Conservation (phyloP, 2,888 invertebrate species). For the Maniola hyperantus region DNA sequence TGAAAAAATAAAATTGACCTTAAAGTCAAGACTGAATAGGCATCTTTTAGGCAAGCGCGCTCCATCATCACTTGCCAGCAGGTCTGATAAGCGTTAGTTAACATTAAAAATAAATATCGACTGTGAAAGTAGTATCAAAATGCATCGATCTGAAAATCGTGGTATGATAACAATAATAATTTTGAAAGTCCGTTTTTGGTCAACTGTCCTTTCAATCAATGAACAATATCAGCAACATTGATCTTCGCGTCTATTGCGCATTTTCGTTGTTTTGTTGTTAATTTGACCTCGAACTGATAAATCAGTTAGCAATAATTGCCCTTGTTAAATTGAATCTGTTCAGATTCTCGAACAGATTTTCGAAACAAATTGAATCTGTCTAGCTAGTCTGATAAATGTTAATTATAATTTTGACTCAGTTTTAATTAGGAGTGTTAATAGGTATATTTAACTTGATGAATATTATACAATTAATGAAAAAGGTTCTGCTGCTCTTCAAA, state of each 20-base stretch:
- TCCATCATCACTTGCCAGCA: no score
- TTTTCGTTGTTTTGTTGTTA: not conserved
- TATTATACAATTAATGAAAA: no score
- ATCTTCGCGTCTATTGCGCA: slow-evolving; percentile 1
- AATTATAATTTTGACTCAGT: slow-evolving; percentile 12
- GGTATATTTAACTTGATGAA: no score
- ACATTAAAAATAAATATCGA: no score
- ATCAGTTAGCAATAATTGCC: slow-evolving; percentile 20
- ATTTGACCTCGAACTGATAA: not conserved
- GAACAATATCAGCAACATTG: not conserved
- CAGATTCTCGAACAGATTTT: slow-evolving; percentile 9
- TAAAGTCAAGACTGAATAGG: no score
- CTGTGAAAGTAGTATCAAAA: not conserved
- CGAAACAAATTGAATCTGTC: slow-evolving; percentile 27
- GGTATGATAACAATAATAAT: not conserved
- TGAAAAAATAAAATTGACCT: no score
- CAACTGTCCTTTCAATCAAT: slow-evolving; percentile 1
- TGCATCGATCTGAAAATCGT: not conserved
- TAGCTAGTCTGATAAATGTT: slow-evolving; percentile 10
- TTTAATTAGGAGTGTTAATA: not conserved
- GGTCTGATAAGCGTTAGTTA: no score
- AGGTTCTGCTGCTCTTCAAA: no score
- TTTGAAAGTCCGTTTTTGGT: not conserved
- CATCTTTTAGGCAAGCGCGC: no score
- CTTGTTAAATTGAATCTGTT: slow-evolving; percentile 16